Evolutionary conservation across 2,797 vertebrate genomes (phyloP).

Genomic region (Amniataba percoides): DNA sequence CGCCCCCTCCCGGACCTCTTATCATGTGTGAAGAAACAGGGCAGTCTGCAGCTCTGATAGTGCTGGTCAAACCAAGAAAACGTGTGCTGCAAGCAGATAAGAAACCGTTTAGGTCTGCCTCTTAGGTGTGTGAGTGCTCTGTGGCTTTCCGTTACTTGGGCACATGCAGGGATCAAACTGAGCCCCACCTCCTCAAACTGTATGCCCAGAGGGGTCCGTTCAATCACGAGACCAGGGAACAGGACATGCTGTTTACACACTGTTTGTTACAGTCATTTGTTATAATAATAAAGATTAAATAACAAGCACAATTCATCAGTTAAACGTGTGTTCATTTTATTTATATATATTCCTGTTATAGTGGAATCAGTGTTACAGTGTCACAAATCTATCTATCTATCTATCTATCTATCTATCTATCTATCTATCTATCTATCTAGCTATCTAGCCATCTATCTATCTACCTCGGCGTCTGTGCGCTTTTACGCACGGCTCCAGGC

Average conservation of each 20-base stretch:
- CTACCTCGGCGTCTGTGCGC: neutral
- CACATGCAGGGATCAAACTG: slow-evolving; percentile 13
- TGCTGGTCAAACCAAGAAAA: slow-evolving; percentile 63
- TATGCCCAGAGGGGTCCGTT: neutral
- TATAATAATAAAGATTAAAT: neutral
- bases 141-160: slow-evolving; percentile 40
- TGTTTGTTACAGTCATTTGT: too few relatives aligned
- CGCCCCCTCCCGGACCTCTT: slow-evolving; percentile 43
- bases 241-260: neutral
- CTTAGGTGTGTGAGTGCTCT: slow-evolving; percentile 18
- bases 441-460: neutral
- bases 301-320: neutral
- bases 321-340: neutral
- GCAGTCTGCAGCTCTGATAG: slow-evolving; percentile 76
- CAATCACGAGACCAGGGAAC: neutral
- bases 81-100: slow-evolving; percentile 78
- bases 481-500: slow-evolving; percentile 49
- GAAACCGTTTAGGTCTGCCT: slow-evolving; percentile 66
- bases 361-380: too few relatives aligned
- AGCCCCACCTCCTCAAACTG: neutral
- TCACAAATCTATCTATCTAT: neutral
- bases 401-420: too few relatives aligned
- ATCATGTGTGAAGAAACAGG: slow-evolving; percentile 66
- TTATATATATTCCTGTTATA: too few relatives aligned
- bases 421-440: too few relatives aligned